Evolutionary conservation across 1,140 invertebrate species (phyloP).

Genomic region (Procambarus clarkii): DNA sequence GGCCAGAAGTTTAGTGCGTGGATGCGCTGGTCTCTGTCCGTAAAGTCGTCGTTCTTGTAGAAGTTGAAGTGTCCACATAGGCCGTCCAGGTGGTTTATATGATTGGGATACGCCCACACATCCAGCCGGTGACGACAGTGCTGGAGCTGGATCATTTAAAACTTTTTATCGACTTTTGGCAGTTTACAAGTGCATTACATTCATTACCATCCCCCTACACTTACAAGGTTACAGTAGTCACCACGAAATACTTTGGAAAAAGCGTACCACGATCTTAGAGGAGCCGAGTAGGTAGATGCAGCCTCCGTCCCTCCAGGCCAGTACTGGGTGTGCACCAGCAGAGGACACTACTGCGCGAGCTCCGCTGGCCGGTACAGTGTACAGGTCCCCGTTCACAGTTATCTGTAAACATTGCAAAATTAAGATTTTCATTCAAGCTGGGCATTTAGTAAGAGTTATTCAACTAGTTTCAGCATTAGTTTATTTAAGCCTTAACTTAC

Average conservation of each 20-base stretch:
- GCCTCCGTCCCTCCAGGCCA: neutral
- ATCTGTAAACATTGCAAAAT: neutral
- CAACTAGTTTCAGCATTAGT: too few relatives aligned
- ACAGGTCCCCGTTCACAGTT: neutral
- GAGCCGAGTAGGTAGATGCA: neutral
- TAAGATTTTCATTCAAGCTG: too few relatives aligned
- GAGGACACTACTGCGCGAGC: neutral
- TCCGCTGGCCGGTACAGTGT: neutral
- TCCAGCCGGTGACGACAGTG: slow-evolving; percentile 13
- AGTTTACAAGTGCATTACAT: neutral
- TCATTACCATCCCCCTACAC: neutral
- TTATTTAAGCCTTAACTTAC: neutral
- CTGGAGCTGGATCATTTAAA: neutral
- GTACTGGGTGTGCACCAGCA: neutral
- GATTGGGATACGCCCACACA: slow-evolving; percentile 24
- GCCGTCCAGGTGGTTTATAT: neutral
- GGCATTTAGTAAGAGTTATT: too few relatives aligned
- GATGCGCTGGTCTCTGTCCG: neutral
- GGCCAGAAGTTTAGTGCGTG: neutral
- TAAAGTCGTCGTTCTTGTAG: slow-evolving; percentile 17
- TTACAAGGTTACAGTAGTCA: neutral
- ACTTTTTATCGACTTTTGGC: neutral
- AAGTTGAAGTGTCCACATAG: slow-evolving; percentile 37
- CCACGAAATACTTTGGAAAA: neutral
- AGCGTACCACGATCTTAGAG: neutral